Percentiles rank a stretch among this genome's conserved stretches.
Conservation (phyloP, 2,888 invertebrate species). For the Camptogramma bilineatum region DNA sequence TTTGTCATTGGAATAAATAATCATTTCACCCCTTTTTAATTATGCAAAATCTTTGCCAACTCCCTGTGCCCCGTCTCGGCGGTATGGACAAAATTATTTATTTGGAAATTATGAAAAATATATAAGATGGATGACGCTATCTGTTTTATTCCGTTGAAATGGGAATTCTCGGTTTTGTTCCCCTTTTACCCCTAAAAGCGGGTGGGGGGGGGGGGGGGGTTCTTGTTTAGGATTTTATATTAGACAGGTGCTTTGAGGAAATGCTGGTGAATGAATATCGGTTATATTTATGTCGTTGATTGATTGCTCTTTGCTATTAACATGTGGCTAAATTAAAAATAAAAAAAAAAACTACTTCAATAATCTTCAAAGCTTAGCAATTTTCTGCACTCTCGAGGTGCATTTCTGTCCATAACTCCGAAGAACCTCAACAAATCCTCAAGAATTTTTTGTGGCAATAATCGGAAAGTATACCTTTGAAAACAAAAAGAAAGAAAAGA, state of each 20-base stretch:
- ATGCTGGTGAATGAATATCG: slow-evolving; percentile 37
- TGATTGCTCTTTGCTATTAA: slow-evolving; percentile 33
- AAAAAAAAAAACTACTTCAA: too few species aligned
- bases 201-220: slow-evolving; percentile 23
- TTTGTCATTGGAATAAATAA: slow-evolving; percentile 79
- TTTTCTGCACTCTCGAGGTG: too few species aligned
- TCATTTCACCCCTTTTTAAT: slow-evolving; percentile 81
- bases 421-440: too few species aligned
- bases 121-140: slow-evolving; percentile 70
- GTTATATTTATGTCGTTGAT: slow-evolving; percentile 38
- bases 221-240: slow-evolving; percentile 50
- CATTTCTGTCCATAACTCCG: too few species aligned
- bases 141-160: slow-evolving; percentile 65
- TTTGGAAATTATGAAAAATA: slow-evolving; percentile 74
- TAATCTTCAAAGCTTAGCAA: too few species aligned
- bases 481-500: too few species aligned
- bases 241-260: slow-evolving; percentile 51
- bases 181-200: slow-evolving; percentile 24
- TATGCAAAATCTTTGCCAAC: slow-evolving; percentile 80
- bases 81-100: slow-evolving; percentile 74
- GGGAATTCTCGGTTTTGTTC: slow-evolving; percentile 48
- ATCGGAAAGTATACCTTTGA: too few species aligned
- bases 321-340: too few species aligned
- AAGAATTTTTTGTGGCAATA: too few species aligned
- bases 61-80: slow-evolving; percentile 49